phyloP scores from a whole-genome alignment of 2,113 vertebrate species.

The Diadophis punctatus region DNA sequence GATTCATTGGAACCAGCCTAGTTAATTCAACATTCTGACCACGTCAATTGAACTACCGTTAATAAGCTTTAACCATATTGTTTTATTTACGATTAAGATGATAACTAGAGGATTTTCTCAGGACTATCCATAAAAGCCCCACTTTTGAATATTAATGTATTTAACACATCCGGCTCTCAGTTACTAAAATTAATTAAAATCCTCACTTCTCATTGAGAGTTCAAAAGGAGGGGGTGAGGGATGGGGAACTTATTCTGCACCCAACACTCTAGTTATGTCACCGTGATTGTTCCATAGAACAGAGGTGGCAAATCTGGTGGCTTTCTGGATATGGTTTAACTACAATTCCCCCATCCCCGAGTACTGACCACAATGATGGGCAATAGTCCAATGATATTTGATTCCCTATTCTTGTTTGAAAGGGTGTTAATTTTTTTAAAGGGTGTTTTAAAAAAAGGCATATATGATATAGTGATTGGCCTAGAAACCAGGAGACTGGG shows the following conservation, averaged over 20 bases:
- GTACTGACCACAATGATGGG: background rate
- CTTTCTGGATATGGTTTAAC: background rate
- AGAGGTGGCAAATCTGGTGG: background rate
- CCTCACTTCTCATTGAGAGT: background rate
- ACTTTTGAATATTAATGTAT: background rate
- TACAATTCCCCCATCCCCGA: background rate
- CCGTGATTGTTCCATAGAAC: background rate
- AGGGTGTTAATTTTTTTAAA: background rate
- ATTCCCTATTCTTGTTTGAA: background rate
- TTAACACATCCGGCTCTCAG: background rate
- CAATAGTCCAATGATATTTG: background rate
- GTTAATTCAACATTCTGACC: background rate
- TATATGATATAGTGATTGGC: background rate
- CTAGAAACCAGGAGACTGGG: background rate
- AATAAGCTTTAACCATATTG: background rate
- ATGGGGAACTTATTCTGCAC: background rate
- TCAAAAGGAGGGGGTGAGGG: background rate
- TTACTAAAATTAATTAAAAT: background rate
- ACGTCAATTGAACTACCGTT: background rate
- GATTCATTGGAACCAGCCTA: background rate
- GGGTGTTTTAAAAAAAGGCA: background rate
- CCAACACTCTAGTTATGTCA: background rate
- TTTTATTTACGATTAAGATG: background rate
- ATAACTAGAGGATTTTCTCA: background rate
- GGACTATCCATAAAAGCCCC: background rate